These are phyloP conservation scores for Brachionus rubens DNA, from an alignment of 1,140 invertebrate species.

Conservation along the genomic window DNA sequence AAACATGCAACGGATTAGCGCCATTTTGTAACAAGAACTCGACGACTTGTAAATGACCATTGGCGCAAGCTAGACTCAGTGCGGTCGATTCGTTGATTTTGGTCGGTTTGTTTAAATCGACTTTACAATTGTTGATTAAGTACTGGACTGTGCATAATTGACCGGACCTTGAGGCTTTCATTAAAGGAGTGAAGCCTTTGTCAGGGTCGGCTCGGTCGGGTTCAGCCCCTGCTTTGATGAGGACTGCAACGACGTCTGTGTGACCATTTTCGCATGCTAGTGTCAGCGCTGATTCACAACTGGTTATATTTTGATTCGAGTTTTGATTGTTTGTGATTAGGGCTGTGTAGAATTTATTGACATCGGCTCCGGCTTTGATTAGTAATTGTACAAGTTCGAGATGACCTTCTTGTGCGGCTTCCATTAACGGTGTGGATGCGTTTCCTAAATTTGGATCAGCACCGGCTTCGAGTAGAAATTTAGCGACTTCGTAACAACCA, in stretches of 20 bases:
- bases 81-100: constrained; percentile 62
- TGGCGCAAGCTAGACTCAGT: constrained; percentile 67
- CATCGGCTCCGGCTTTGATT: constrained; percentile 52
- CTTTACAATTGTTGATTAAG: constrained; percentile 53
- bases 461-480: constrained; percentile 89
- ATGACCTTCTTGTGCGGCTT: constrained; percentile 94
- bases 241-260: constrained; percentile 57
- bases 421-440: constrained; percentile 94
- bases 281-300: constrained; percentile 62
- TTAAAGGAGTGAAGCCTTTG: constrained; percentile 62
- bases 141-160: constrained; percentile 61
- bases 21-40: constrained; percentile 81
- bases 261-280: constrained; percentile 63
- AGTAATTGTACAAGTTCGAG: constrained; percentile 75
- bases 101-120: constrained; percentile 57
- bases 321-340: constrained; percentile 66
- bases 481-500: constrained; percentile 93
- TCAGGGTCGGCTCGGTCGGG: constrained; percentile 61
- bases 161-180: constrained; percentile 63
- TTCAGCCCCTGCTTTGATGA: constrained; percentile 59
- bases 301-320: constrained; percentile 87
- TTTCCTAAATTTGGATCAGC: constrained; percentile 82
- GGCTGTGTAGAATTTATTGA: constrained; percentile 50
- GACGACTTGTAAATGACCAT: constrained; percentile 86
- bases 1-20: constrained; percentile 89